Evolutionary conservation across 2,113 vertebrate genomes (phyloP), one percentile per base, ranked within the genome.

Genomic region (Antechinus stuartii): DNA sequence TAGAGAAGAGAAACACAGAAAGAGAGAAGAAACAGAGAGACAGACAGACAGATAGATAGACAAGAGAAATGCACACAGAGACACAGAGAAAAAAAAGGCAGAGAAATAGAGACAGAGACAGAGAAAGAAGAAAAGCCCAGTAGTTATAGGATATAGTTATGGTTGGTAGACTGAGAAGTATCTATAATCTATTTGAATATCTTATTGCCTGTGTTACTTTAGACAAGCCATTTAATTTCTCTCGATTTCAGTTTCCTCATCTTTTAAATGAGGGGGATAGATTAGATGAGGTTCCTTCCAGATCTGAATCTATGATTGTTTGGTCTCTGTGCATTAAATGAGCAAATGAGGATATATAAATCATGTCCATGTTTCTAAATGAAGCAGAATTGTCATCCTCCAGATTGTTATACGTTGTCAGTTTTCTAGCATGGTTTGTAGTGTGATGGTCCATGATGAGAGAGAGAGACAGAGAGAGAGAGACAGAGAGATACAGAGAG

Each of bases 381-480:
- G 46, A 54, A 92, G 95, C 46, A 11, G 93, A 95, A 92, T 97
- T 47, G 68, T 84, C 95, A 97, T 90, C 91, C 92, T 94, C 91
- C 91, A 50, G 30, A 35, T 23, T 96, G 61, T 95, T 96, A 91
- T 53, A 0, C 61, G 93, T 68, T 95, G 97, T 98, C 97, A 94
- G 90, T 90, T 96, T 96, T 96, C 95, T 97, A 53, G 91, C 76
- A 89, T 16, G 26, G 95, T 97, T 98, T 97, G 84, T 94, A 97
- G 92, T 93, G 94, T 56, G 93, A 93, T 97, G 97, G 97, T 97
- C 95, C 97, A 96, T 97, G 97, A 98, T 98, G 97, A 98, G 97
- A 98, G 6, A 8, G 55, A 23, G 55, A 56, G 55, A 56, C 6
- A 56, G 56, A 57, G 56, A 57, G 25, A 57, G 12, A 68, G 30